A percentile compares a stretch with the other conserved stretches of the same genome.
These are phyloP conservation scores for Carlito syrichta DNA, from an alignment of 2,113 vertebrate species.

Conservation along the genomic window DNA sequence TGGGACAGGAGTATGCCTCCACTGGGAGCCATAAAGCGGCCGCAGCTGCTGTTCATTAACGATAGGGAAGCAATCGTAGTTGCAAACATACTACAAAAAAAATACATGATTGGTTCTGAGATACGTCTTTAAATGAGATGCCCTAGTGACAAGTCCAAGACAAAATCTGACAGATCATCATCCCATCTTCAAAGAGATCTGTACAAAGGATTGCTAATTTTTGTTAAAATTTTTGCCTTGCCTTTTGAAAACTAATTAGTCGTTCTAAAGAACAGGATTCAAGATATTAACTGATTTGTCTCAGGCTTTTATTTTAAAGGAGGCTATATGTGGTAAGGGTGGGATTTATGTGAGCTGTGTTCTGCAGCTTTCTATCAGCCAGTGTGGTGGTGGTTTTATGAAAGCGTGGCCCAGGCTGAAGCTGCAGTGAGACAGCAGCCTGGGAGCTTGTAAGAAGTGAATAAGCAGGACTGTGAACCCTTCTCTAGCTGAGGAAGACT, in stretches of 20 bases:
- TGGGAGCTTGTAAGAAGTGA: neutral
- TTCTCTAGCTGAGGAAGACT: neutral
- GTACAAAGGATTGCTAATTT: neutral
- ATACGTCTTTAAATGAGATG: neutral
- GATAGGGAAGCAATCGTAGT: neutral
- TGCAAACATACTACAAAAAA: neutral
- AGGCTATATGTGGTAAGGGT: neutral
- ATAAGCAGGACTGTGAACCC: neutral
- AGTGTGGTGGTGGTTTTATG: neutral
- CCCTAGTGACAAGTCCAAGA: neutral
- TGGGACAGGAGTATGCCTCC: neutral
- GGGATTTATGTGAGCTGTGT: neutral
- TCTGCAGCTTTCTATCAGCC: neutral
- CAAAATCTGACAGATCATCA: neutral
- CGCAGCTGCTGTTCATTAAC: constrained; percentile 21
- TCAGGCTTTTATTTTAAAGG: neutral
- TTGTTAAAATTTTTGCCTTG: neutral
- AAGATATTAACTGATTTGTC: neutral
- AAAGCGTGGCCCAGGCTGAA: neutral
- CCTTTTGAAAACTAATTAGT: neutral
- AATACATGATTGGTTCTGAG: neutral
- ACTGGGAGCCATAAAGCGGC: neutral
- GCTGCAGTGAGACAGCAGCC: neutral
- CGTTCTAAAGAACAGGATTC: neutral
- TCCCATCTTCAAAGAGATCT: neutral